phyloP scores from a whole-genome alignment of 2,888 invertebrate species.

The Amiota communis region DNA sequence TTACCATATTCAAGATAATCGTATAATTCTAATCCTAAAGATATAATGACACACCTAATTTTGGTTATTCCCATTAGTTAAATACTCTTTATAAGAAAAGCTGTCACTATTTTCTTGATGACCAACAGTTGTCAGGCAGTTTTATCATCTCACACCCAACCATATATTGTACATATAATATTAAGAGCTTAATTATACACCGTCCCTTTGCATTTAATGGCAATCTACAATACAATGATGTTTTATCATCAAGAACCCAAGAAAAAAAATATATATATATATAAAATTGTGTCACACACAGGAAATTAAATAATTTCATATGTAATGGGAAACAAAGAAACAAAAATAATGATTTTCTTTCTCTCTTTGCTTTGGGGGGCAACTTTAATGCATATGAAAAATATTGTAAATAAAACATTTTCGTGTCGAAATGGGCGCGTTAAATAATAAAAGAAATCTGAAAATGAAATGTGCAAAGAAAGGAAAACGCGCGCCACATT shows the following conservation, averaged over 20 bases:
- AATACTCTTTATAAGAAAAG: too few species aligned
- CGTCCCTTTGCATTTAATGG: too few species aligned
- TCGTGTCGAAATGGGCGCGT: neutral
- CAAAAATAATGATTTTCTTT: neutral
- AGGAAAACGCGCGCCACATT: conserved; percentile 59
- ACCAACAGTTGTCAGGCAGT: too few species aligned
- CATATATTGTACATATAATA: too few species aligned
- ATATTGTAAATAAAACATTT: conserved; percentile 15
- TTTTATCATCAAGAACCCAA: conserved; percentile 47
- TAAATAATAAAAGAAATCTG: neutral
- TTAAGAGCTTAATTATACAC: too few species aligned
- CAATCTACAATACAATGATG: conserved; percentile 35
- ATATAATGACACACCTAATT: too few species aligned
- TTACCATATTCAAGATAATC: too few species aligned
- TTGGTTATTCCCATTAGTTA: too few species aligned
- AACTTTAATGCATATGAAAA: conserved; percentile 55
- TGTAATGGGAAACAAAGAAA: conserved; percentile 51
- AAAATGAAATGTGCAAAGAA: conserved; percentile 1
- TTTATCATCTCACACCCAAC: too few species aligned
- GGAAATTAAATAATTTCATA: conserved; percentile 64
- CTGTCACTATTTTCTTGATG: too few species aligned
- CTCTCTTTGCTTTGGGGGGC: neutral
- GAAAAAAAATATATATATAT: conserved; percentile 50
- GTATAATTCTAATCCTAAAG: too few species aligned
- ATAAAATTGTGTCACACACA: conserved; percentile 49